phyloP scores from a whole-genome alignment of 2,888 invertebrate genomes.

The Mythimna impura region DNA sequence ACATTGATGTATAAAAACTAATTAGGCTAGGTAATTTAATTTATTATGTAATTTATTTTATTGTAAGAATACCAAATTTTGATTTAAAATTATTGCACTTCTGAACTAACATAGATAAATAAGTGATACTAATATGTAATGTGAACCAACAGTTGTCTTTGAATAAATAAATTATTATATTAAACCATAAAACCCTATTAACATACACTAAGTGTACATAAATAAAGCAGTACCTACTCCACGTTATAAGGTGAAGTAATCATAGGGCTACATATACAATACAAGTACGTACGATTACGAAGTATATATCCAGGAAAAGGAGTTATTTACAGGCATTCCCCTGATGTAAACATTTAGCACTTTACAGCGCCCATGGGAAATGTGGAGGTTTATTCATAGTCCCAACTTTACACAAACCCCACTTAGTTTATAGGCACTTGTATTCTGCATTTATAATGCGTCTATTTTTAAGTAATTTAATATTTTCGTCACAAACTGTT shows the following conservation, averaged over 20 bases:
- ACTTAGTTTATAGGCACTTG: conserved; percentile 19
- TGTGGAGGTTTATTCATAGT: conserved; percentile 34
- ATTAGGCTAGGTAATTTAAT: too few relatives aligned
- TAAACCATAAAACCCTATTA: not conserved
- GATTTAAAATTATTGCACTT: too few relatives aligned
- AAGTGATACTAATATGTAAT: too few relatives aligned
- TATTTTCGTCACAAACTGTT: not conserved
- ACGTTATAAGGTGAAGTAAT: not conserved
- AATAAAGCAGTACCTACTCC: not conserved
- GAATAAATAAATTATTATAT: too few relatives aligned
- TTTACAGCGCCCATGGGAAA: conserved; percentile 31
- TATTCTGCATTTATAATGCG: conserved; percentile 4
- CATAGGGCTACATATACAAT: not conserved
- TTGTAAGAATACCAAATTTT: too few relatives aligned
- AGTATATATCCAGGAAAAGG: not conserved
- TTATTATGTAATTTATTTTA: too few relatives aligned
- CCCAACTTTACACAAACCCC: conserved; percentile 20
- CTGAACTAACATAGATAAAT: too few relatives aligned
- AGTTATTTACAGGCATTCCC: conserved; percentile 35
- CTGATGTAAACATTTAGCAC: conserved; percentile 42
- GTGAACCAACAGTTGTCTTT: too few relatives aligned
- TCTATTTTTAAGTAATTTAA: not conserved
- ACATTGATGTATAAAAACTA: too few relatives aligned
- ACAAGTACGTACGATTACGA: not conserved
- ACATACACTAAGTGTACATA: not conserved